These are phyloP conservation scores for Dryomyza anilis DNA, from an alignment of 2,888 invertebrate genomes.

Conservation along the genomic window DNA sequence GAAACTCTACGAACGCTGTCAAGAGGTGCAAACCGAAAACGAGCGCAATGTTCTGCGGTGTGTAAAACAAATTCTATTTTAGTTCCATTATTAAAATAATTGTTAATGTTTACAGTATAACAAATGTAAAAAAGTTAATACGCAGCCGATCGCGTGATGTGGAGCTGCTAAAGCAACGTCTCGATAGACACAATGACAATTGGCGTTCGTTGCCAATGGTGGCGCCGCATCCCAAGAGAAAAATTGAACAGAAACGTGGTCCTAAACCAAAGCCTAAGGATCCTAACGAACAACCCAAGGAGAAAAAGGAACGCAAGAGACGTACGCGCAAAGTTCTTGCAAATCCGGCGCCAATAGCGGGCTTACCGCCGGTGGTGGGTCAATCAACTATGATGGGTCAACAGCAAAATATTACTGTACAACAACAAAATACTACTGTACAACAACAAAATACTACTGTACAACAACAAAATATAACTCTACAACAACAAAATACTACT, in stretches of 20 bases:
- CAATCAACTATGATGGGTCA: too few relatives aligned
- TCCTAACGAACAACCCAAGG: conserved; percentile 32
- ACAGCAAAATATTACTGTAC: too few relatives aligned
- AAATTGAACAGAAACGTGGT: conserved; percentile 58
- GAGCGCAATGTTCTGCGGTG: conserved; percentile 57
- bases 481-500: too few relatives aligned
- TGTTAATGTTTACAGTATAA: conserved; percentile 43
- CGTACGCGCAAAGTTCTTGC: conserved; percentile 39
- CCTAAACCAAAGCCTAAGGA: conserved; percentile 53
- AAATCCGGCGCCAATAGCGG: background rate
- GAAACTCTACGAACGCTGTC: conserved; percentile 51
- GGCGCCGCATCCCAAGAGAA: conserved; percentile 55
- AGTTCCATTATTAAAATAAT: background rate
- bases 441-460: too few relatives aligned
- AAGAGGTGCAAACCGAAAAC: conserved; percentile 57
- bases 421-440: too few relatives aligned
- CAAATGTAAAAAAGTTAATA: conserved; percentile 54
- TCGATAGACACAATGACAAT: conserved; percentile 57
- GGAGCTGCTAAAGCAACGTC: conserved; percentile 51
- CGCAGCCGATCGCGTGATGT: conserved; percentile 54
- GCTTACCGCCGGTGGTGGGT: too few relatives aligned
- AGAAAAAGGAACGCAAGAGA: conserved; percentile 45
- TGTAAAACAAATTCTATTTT: conserved; percentile 2
- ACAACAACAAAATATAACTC: too few relatives aligned
- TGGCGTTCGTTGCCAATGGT: conserved; percentile 58